Evolutionary conservation across 2,797 vertebrate genomes (phyloP), one percentile per base, ranked within the genome.

Genomic region (Eidolon dupreanum): DNA sequence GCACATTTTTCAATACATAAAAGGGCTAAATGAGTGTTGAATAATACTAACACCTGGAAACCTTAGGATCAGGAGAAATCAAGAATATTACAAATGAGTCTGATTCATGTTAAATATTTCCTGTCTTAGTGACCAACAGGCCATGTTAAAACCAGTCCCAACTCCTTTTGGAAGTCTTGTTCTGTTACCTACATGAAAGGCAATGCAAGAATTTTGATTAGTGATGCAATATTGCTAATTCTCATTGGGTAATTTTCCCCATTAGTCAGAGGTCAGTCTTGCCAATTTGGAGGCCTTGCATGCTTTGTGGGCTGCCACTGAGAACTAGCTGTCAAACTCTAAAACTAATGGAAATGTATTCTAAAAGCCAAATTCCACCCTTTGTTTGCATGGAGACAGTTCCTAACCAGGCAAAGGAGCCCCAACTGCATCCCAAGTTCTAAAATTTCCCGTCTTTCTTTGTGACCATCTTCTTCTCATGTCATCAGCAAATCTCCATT

Each of bases 161-260:
- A 49, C 51, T 95, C 55, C 71, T 83, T 96, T 88, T 53, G 79
- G 82, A 93, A 91, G 84, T 75, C 53, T 90, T 65, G 31, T 95
- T 97, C 75, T 89, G 36, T 79, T 87, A 57, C 77, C 82, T 81
- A 93, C 95, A 94, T 68, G 78, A 96, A 97, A 97, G 61, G 28
- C 81, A 94, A 86, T 87, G 33, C 82, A 96, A 88, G 59, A 96
- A 92, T 95, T 96, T 91, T 88, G 74, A 95, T 88, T 24, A 38
- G 24, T 88, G 74, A 88, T 85, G 41, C 57, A 95, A 96, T 51
- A 86, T 82, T 86, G 78, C 55, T 96, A 87, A 95, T 94, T 97
- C 65, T 89, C 55, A 84, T 65, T 96, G 95, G 83, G 90, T 94
- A 90, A 96, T 97, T 96, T 97, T 97, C 92, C 65, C 90, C 86